Evolutionary conservation across 2,888 invertebrate genomes (phyloP).

Genomic region (Thecophora atra): DNA sequence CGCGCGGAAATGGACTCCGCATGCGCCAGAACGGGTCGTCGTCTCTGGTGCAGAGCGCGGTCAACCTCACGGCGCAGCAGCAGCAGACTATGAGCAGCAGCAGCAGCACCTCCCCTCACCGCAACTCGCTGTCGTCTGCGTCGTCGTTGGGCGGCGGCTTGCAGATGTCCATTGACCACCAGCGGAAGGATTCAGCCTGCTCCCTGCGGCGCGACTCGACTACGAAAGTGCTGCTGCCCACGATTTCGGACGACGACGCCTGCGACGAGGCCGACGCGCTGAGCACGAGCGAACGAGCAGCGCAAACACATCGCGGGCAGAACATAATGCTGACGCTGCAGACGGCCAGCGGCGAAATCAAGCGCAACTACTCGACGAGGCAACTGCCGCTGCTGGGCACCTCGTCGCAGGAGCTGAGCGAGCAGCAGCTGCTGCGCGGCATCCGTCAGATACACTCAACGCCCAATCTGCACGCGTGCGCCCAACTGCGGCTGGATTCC

Average conservation of each 20-base stretch:
- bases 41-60: slow-evolving; percentile 64
- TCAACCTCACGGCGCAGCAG: slow-evolving; percentile 60
- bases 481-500: slow-evolving; percentile 51
- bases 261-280: slow-evolving; percentile 50
- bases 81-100: too few species aligned
- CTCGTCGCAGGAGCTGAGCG: slow-evolving; percentile 61
- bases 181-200: slow-evolving; percentile 52
- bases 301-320: slow-evolving; percentile 55
- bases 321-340: slow-evolving; percentile 63
- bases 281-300: slow-evolving; percentile 41
- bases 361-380: slow-evolving; percentile 64
- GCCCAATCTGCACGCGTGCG: slow-evolving; percentile 63
- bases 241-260: slow-evolving; percentile 58
- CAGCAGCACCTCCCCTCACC: slow-evolving; percentile 58
- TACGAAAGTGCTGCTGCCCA: slow-evolving; percentile 58
- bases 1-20: slow-evolving; percentile 64
- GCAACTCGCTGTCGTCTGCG: slow-evolving; percentile 61
- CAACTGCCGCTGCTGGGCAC: slow-evolving; percentile 61
- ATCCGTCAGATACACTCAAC: slow-evolving; percentile 65
- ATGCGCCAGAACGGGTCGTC: slow-evolving; percentile 67
- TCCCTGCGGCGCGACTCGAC: slow-evolving; percentile 61
- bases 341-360: slow-evolving; percentile 63
- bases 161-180: slow-evolving; percentile 63
- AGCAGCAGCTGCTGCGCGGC: slow-evolving; percentile 52
- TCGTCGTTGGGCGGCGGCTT: slow-evolving; percentile 60